Percentiles rank a stretch among this genome's conserved stretches.
Conservation (phyloP, 2,797 vertebrate genomes). For the Coregonus ussuriensis region DNA sequence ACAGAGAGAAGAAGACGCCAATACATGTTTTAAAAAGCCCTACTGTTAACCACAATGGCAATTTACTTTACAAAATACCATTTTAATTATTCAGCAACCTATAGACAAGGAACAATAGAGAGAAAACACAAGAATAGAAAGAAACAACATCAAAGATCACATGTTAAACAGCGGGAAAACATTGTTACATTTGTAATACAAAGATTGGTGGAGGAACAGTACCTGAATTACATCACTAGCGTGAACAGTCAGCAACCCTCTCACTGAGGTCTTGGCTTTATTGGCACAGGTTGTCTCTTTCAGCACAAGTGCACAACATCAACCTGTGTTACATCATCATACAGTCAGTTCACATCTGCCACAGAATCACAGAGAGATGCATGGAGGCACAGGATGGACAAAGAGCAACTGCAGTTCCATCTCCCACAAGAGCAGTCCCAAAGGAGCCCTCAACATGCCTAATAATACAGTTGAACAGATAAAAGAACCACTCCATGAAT, state of each 20-base stretch:
- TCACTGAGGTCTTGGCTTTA: conserved; percentile 82
- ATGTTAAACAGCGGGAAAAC: background rate
- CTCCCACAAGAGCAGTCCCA: background rate
- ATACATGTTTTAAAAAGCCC: background rate
- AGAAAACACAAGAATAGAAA: background rate
- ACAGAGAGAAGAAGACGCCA: background rate
- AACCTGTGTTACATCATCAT: conserved; percentile 93
- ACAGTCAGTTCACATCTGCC: conserved; percentile 33
- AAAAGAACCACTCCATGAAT: background rate
- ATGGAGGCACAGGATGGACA: conserved; percentile 27
- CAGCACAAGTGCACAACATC: conserved; percentile 89
- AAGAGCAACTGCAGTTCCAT: background rate
- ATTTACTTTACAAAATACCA: background rate
- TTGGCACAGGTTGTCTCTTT: conserved; percentile 45
- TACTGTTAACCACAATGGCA: background rate
- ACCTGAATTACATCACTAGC: conserved; percentile 86
- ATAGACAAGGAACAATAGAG: background rate
- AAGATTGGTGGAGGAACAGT: conserved; percentile 71
- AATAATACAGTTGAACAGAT: background rate
- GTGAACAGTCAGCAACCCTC: conserved; percentile 85
- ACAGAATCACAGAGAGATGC: conserved; percentile 6
- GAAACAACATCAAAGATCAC: background rate
- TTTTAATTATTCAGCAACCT: background rate
- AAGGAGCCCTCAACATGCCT: background rate
- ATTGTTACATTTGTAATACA: background rate